These are phyloP conservation scores for Ranitomeya imitator DNA, from an alignment of 2,113 vertebrate genomes.

Conservation along the genomic window DNA sequence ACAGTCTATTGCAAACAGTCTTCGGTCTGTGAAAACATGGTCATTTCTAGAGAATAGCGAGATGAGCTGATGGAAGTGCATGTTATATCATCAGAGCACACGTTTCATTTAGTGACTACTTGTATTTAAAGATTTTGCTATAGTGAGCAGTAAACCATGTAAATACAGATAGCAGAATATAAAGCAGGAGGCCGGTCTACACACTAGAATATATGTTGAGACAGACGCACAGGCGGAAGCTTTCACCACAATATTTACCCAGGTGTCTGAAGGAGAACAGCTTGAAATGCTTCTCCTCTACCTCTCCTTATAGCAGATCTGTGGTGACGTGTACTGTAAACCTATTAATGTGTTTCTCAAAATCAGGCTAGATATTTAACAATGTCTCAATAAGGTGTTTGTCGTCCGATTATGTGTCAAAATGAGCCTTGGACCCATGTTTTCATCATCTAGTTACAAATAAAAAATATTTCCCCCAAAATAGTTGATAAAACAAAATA, in stretches of 20 bases:
- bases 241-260: constrained; percentile 47
- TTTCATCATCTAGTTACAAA: neutral
- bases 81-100: too few species aligned
- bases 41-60: too few species aligned
- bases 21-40: too few species aligned
- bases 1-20: too few species aligned
- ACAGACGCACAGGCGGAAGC: constrained; percentile 30
- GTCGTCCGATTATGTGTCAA: neutral
- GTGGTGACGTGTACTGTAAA: constrained; percentile 36
- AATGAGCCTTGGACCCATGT: neutral
- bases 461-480: neutral
- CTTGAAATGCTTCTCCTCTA: neutral
- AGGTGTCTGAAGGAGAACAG: constrained; percentile 42
- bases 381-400: constrained; percentile 1
- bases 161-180: neutral
- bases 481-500: neutral
- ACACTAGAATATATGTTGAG: constrained; percentile 19
- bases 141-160: too few species aligned
- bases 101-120: too few species aligned
- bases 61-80: too few species aligned
- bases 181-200: neutral
- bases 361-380: neutral
- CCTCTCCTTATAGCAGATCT: constrained; percentile 1
- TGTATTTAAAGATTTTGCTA: too few species aligned
- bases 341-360: constrained; percentile 1